A percentile compares a stretch with the other conserved stretches of the same genome.
Conservation (phyloP, 2,113 vertebrate genomes). For the Mormyrus lacerda region DNA sequence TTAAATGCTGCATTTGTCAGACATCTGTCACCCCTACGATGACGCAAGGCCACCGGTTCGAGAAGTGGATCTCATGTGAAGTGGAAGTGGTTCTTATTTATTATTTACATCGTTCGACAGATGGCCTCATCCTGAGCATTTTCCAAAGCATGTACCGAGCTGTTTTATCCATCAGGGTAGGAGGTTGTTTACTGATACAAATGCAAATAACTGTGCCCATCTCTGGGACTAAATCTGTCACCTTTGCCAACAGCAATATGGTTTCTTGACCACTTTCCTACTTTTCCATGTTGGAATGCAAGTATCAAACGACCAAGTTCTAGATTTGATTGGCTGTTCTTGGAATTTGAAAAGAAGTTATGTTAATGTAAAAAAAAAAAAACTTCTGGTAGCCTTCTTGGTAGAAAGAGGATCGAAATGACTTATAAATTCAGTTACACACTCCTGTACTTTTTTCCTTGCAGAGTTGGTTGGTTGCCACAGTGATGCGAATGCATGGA, state of each 20-base stretch:
- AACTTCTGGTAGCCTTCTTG: neutral
- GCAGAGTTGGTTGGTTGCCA: neutral
- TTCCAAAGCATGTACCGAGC: neutral
- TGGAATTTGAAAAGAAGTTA: neutral
- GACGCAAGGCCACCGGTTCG: neutral
- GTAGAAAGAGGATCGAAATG: neutral
- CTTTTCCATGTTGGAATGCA: neutral
- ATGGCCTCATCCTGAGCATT: neutral
- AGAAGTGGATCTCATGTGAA: neutral
- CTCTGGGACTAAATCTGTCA: neutral
- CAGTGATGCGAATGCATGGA: neutral
- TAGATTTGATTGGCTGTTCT: neutral
- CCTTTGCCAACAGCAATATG: neutral
- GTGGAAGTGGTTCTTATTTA: neutral
- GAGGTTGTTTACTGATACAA: neutral
- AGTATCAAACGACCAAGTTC: neutral
- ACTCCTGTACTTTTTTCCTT: neutral
- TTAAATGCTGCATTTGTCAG: neutral
- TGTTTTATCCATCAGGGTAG: neutral
- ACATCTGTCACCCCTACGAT: neutral
- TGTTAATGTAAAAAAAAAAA: neutral
- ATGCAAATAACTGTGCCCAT: neutral
- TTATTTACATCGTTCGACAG: neutral
- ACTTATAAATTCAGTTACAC: neutral
- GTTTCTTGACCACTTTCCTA: neutral